Conservation (phyloP, 2,113 vertebrate genomes). For the human region GRCh38 chr2:157499501-157500000, state of each 20-base stretch:
- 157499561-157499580: background rate
- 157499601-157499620: background rate
- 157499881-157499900: background rate
- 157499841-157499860: background rate
- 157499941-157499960: background rate
- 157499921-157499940: constrained; percentile 12
- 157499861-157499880: background rate
- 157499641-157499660: background rate
- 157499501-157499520: background rate
- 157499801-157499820: background rate
- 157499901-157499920: background rate
- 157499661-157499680: background rate
- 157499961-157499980: background rate
- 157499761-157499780: background rate
- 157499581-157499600: background rate
- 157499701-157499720: background rate
- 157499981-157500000: background rate
- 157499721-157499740: background rate
- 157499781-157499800: background rate
- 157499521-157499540: background rate
- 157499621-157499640: background rate
- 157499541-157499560: background rate
- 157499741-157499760: background rate
- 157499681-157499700: background rate
- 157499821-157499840: background rate